A percentile compares a stretch with the other conserved stretches of the same genome.
These are phyloP conservation scores for Microcaecilia unicolor DNA, from an alignment of 2,797 vertebrate species.

Conservation along the genomic window DNA sequence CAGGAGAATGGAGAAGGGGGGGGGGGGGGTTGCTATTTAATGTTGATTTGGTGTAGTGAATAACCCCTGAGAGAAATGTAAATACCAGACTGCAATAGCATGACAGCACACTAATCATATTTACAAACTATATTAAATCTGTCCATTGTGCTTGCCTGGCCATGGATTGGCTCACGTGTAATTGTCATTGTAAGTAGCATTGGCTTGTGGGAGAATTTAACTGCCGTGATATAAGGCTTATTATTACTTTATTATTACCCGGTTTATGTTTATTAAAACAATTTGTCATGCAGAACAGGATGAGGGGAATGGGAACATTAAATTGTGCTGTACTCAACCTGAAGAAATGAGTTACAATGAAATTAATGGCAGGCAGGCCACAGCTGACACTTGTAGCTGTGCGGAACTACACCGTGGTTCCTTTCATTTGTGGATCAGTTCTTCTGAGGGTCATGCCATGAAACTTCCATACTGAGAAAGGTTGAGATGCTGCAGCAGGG, in stretches of 20 bases:
- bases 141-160: constrained; percentile 89
- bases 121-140: constrained; percentile 99
- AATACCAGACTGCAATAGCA: constrained; percentile 95
- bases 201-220: constrained; percentile 97
- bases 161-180: constrained; percentile 85
- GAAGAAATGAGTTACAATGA: constrained; percentile 93
- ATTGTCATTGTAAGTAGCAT: constrained; percentile 94
- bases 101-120: constrained; percentile 99
- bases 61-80: constrained; percentile 96
- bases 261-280: constrained; percentile 99
- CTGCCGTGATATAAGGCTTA: constrained; percentile 99
- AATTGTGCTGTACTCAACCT: constrained; percentile 88
- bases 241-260: constrained; percentile 99
- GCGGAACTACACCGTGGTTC: constrained; percentile 74
- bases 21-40: constrained; percentile 82
- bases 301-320: constrained; percentile 95
- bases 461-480: constrained; percentile 86
- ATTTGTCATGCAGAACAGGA: constrained; percentile 99
- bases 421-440: constrained; percentile 91
- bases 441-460: constrained; percentile 86
- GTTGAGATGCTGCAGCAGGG: constrained; percentile 72
- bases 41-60: constrained; percentile 85
- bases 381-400: constrained; percentile 65
- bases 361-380: constrained; percentile 79
- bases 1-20: constrained; percentile 62